phyloP scores from a whole-genome alignment of 2,113 vertebrate species.

The Delphinus delphis region DNA sequence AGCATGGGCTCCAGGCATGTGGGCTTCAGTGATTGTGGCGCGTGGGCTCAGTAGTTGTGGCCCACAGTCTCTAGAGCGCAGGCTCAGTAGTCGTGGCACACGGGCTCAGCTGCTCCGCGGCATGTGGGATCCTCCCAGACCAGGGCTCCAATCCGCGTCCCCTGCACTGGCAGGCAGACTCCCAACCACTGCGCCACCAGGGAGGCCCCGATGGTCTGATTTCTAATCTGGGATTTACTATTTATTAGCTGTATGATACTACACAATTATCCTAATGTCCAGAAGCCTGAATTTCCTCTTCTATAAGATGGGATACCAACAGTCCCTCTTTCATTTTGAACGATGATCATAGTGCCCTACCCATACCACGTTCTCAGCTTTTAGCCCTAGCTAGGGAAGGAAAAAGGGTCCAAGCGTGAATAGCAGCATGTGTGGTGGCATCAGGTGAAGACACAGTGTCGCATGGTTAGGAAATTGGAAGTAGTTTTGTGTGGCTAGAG shows the following conservation, averaged over 20 bases:
- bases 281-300: neutral
- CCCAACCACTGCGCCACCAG: too few species aligned
- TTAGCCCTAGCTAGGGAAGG: neutral
- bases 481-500: neutral
- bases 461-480: neutral
- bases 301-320: neutral
- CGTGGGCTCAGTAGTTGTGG: too few species aligned
- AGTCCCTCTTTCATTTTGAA: neutral
- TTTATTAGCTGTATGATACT: neutral
- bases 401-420: neutral
- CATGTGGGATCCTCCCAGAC: too few species aligned
- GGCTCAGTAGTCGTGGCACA: too few species aligned
- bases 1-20: too few species aligned
- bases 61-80: too few species aligned
- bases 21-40: too few species aligned
- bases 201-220: neutral
- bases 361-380: neutral
- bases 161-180: too few species aligned
- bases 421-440: neutral
- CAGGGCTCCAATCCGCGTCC: too few species aligned
- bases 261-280: neutral
- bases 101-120: too few species aligned
- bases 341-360: too few species aligned
- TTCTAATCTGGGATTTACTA: neutral
- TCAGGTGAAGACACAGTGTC: neutral